phyloP scores from a whole-genome alignment of 2,113 vertebrate species.

The Crotalus viridis region DNA sequence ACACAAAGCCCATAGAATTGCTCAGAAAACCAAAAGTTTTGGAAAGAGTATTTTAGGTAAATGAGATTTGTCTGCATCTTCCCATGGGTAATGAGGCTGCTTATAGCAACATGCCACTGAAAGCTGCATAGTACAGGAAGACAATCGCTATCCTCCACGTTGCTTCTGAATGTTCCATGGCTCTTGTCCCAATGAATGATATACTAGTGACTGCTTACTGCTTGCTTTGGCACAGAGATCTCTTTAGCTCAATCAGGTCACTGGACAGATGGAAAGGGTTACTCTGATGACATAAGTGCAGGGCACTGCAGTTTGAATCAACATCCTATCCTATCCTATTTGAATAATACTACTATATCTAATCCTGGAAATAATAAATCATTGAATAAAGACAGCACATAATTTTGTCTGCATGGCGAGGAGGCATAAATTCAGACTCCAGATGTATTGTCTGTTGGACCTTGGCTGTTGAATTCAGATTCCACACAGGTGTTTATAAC shows the following conservation, averaged over 20 bases:
- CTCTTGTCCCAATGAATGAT: neutral
- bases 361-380: conserved; percentile 1
- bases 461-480: neutral
- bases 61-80: neutral
- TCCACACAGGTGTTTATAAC: neutral
- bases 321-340: neutral
- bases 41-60: neutral
- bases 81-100: neutral
- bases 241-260: neutral
- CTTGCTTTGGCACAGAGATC: neutral
- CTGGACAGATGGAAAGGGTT: neutral
- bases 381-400: neutral
- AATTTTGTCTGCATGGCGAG: neutral
- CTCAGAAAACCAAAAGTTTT: neutral
- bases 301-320: neutral
- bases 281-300: neutral
- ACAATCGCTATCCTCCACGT: neutral
- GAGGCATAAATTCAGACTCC: neutral
- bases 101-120: neutral
- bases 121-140: neutral
- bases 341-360: neutral
- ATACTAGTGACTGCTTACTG: neutral
- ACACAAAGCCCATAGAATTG: neutral
- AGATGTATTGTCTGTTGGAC: neutral
- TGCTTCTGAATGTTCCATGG: neutral